Base-by-base conservation (phyloP, 1,140 invertebrate genomes). In the Drosophila grimshawi region DNA sequence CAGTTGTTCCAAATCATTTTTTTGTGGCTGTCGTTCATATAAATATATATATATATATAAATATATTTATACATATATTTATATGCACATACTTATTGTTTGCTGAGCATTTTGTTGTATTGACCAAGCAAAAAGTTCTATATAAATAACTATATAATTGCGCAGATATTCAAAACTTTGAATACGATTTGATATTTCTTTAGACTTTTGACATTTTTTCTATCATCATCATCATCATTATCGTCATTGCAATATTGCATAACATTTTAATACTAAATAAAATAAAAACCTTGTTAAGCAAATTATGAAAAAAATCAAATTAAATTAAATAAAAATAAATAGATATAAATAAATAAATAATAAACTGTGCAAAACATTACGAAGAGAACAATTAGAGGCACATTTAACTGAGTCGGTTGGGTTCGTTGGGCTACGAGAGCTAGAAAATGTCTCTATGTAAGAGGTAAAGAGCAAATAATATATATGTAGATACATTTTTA, bases 121-220 rank as follows among this genome's bases (percentile, higher is more conserved):
- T 64, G 63, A 39, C 55, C 63, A 72, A 67, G 63, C 55, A 52
- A 46, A 43, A 67, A 10, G 35, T 32, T 67, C 33, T 61, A 41
- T 60, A 48, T 63, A 49, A 55, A 71, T 46, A 48, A 41, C 43
- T 61, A 48, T 55, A 29, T 48, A 48, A 32, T 70, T 75, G 60
- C 64, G 80, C 70, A 43, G 51, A 43, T 73, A 82, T 88, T 82
- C 80, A 81, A 80, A 91, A 91, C 88, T 91, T 91, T 91, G 88
- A 91, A 91, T 91, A 91, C 88, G 88, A 90, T 90, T 76, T 69
- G 41, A 70, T 70, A 65, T 35, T 78, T 85, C 45, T 60, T 86
- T 64, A 57, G 62, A 76, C 74, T 10, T 76, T 86, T 69, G 49
- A 70, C 78, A 88, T 65, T 64, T 72, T 68, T 68, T 75, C 66